These are phyloP conservation scores for Ondatra zibethicus DNA, from an alignment of 2,113 vertebrate genomes.

Conservation along the genomic window DNA sequence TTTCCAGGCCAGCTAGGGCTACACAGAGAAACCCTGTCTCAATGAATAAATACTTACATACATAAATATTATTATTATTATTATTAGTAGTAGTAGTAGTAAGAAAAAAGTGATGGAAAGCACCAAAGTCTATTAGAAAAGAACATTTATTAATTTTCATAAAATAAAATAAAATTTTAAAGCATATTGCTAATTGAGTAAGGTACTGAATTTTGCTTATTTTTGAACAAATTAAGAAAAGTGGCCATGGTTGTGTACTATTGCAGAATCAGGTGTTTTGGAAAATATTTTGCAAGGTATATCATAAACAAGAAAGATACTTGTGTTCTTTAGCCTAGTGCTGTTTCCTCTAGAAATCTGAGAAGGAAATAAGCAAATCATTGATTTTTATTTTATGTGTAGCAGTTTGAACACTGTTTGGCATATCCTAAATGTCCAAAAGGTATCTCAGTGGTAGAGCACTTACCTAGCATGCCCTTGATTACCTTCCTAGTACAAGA, in stretches of 20 bases:
- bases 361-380: slow-evolving; percentile 50
- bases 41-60: not conserved
- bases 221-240: not conserved
- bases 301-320: slow-evolving; percentile 17
- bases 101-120: slow-evolving; percentile 29
- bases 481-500: not conserved
- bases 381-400: slow-evolving; percentile 6
- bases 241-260: not conserved
- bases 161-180: slow-evolving; percentile 30
- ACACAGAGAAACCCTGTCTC: not conserved
- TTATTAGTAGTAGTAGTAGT: not conserved
- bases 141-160: slow-evolving; percentile 14
- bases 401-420: not conserved
- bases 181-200: slow-evolving; percentile 16
- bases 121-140: slow-evolving; percentile 34
- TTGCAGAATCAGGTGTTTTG: not conserved
- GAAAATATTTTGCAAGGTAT: not conserved
- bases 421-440: slow-evolving; percentile 18
- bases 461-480: not conserved
- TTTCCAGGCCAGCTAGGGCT: not conserved
- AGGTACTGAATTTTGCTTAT: slow-evolving; percentile 24
- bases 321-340: not conserved
- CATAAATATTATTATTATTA: too few species aligned
- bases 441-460: not conserved
- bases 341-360: not conserved